A percentile compares a stretch with the other conserved stretches of the same genome.
Evolutionary conservation across 37 sponge, comb jelly and placozoan species (phyloP).

Genomic region (Beroe forskalii): DNA sequence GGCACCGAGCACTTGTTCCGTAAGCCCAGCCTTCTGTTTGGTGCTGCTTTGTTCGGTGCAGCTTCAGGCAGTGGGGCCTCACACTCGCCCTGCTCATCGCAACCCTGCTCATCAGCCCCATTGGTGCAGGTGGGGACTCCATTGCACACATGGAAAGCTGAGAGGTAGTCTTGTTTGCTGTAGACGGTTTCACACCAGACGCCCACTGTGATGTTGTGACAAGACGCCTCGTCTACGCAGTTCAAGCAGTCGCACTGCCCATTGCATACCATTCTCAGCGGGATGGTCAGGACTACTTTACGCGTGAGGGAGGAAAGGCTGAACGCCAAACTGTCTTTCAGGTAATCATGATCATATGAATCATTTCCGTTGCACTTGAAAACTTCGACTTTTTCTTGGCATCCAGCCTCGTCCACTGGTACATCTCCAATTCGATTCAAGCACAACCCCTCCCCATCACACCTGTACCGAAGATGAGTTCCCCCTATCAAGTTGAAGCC

Average conservation of each 20-base stretch:
- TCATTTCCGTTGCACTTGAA: neutral
- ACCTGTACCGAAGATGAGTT: neutral
- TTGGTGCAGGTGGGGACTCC: neutral
- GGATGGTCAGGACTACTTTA: neutral
- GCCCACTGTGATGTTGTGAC: constrained; percentile 1
- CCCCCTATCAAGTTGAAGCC: neutral
- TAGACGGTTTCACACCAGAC: neutral
- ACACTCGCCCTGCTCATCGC: neutral
- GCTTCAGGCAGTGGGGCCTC: neutral
- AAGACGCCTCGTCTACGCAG: constrained; percentile 19
- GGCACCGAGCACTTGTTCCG: neutral
- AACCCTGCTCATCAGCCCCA: neutral
- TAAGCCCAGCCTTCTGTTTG: neutral
- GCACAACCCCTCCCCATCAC: neutral
- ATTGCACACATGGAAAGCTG: no score
- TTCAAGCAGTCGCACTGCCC: neutral
- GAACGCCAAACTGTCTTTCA: no score
- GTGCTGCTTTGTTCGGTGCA: neutral
- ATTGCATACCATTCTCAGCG: neutral
- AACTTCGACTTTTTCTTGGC: neutral
- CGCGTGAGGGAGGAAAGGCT: neutral
- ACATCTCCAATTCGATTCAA: neutral
- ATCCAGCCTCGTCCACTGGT: neutral
- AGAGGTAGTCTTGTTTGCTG: neutral
- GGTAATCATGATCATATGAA: no score